phyloP scores from a whole-genome alignment of 2,113 vertebrate genomes.

The Callithrix jacchus region DNA sequence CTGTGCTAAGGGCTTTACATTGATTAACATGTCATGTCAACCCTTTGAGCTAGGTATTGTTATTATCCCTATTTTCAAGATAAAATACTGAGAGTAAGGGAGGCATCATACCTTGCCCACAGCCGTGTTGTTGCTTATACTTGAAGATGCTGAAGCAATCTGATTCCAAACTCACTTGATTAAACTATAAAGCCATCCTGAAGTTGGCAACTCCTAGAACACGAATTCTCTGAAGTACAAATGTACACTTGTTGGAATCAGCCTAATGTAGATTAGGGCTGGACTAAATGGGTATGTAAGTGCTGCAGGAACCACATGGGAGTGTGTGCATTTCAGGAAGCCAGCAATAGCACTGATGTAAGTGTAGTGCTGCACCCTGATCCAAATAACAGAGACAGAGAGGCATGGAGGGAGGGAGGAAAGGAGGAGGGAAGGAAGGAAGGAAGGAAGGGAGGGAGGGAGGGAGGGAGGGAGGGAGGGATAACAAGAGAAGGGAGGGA shows the following conservation, averaged over 20 bases:
- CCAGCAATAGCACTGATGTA: not conserved
- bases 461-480: not conserved
- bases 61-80: not conserved
- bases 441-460: accelerated
- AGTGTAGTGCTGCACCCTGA: not conserved
- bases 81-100: not conserved
- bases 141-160: not conserved
- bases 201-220: not conserved
- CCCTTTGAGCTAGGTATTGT: not conserved
- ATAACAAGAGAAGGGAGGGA: no score
- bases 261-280: not conserved
- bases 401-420: not conserved
- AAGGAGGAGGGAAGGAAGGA: accelerated
- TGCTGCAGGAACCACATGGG: not conserved
- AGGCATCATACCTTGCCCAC: not conserved
- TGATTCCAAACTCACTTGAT: not conserved
- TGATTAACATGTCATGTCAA: not conserved
- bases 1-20: not conserved
- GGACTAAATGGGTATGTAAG: not conserved
- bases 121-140: not conserved
- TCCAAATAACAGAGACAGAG: not conserved
- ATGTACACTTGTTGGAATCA: not conserved
- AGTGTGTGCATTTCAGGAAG: not conserved
- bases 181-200: not conserved
- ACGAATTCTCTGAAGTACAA: not conserved